Evolutionary conservation across 2,888 invertebrate genomes (phyloP), one percentile per base, ranked within the genome.

Genomic region (Osedax frankpressi): DNA sequence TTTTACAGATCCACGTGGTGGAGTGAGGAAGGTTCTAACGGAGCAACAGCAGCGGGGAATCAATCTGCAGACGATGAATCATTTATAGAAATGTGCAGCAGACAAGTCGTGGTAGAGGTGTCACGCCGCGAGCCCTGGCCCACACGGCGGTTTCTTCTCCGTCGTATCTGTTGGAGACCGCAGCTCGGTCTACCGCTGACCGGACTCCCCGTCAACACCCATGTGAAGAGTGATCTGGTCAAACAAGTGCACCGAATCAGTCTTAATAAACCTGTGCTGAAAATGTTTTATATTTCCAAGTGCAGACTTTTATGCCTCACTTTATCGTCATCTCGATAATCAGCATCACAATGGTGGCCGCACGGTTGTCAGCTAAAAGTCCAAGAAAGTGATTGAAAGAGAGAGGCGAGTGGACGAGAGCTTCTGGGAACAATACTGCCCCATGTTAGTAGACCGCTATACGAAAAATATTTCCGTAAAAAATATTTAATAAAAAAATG

Each of bases 1-100:
- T n/a, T 65, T 65, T 2, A 19, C 65, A 65, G 65, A n/a, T 19
- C 2, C 65, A 65, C 1, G 25, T 65, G 65, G 24, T n/a, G 65
- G 24, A 65, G 65, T 65, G 65, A 2, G n/a, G 2, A 65, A 65
- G 65, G 65, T 1, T 65, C 65, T 65, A 19, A 14, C 19, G n/a
- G 25, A 65, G 65, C 65, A 65, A 65, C 65, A 65, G 24, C 65
- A 65, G 65, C 24, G 2, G 65, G 62, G 65, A 65, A 65, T 65
- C 65, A 25, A 65, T 65, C 25, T 24, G 25, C 24, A 24, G 65
- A 65, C 65, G n/a, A 65, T 65, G 65, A 65, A 65, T 65, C 65
- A 65, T 65, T 65, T 65, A 65, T 65, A 65, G 14, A 24, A 65
- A 65, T 65, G 65, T 65, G 24, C 24, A n/a, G n/a, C 65, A 24